phyloP scores from a whole-genome alignment of 2,888 invertebrate genomes.

The Drosophila seclusa region DNA sequence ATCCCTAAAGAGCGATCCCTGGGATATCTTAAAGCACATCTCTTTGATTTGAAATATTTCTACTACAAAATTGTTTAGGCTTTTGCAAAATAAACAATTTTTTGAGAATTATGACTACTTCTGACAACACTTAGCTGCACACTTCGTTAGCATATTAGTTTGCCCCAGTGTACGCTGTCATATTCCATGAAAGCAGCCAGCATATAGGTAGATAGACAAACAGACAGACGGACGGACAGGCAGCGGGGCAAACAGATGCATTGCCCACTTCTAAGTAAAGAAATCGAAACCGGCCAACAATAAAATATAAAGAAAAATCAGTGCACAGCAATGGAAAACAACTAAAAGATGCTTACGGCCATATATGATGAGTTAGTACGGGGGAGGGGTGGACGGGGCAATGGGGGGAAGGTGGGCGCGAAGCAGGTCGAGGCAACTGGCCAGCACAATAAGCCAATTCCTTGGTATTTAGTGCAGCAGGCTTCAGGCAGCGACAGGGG shows the following conservation, averaged over 20 bases:
- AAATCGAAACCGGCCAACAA: conserved; percentile 75
- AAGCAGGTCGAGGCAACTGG: conserved; percentile 29
- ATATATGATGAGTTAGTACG: conserved; percentile 23
- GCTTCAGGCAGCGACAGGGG: conserved; percentile 49
- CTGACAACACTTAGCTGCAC: background rate
- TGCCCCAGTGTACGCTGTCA: conserved; percentile 40
- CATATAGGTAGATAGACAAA: conserved; percentile 25
- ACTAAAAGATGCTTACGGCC: conserved; percentile 49
- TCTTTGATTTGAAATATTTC: background rate
- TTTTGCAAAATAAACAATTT: background rate
- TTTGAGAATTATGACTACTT: background rate
- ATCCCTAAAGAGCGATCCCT: background rate
- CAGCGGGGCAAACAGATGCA: conserved; percentile 37
- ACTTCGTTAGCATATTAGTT: background rate
- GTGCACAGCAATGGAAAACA: conserved; percentile 50
- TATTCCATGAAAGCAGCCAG: conserved; percentile 36
- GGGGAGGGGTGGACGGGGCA: background rate
- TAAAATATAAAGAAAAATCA: conserved; percentile 67
- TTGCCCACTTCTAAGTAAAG: conserved; percentile 77
- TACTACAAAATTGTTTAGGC: rapidly evolving
- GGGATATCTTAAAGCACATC: background rate
- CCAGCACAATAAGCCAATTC: conserved; percentile 71
- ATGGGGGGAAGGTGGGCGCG: conserved; percentile 13
- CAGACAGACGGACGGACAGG: conserved; percentile 11
- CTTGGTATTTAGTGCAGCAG: conserved; percentile 73